Conservation (phyloP, 2,888 invertebrate species). For the Anthophora plumipes region DNA sequence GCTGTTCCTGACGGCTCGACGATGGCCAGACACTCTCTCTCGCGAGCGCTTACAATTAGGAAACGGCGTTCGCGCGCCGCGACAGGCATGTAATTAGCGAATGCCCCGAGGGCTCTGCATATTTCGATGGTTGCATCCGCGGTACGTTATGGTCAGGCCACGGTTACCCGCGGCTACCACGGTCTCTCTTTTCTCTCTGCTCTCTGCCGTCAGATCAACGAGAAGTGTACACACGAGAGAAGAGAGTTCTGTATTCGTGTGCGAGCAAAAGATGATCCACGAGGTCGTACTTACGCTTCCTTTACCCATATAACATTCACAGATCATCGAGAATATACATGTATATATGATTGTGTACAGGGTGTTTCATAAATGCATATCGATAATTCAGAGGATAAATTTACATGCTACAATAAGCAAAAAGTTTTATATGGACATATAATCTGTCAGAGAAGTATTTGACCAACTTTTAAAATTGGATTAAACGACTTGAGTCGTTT, state of each 20-base stretch:
- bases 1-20: conserved; percentile 32
- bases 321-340: not conserved
- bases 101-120: conserved; percentile 53
- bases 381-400: no score
- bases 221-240: no score
- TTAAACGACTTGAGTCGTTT: no score
- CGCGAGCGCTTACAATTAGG: conserved; percentile 59
- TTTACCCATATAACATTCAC: conserved; percentile 2
- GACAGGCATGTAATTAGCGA: conserved; percentile 72
- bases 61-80: conserved; percentile 61
- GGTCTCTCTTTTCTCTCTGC: conserved; percentile 15
- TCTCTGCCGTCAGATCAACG: conserved; percentile 18
- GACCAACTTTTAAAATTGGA: no score
- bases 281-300: conserved; percentile 34
- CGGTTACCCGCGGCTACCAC: conserved; percentile 58
- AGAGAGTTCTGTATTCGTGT: not conserved
- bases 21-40: conserved; percentile 34
- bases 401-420: no score
- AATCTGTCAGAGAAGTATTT: no score
- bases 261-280: conserved; percentile 20
- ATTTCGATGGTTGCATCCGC: conserved; percentile 62
- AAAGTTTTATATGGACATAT: no score
- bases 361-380: no score
- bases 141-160: conserved; percentile 13
- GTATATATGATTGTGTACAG: no score